Conservation (phyloP, 2,888 invertebrate species). For the Parnassius apollo region DNA sequence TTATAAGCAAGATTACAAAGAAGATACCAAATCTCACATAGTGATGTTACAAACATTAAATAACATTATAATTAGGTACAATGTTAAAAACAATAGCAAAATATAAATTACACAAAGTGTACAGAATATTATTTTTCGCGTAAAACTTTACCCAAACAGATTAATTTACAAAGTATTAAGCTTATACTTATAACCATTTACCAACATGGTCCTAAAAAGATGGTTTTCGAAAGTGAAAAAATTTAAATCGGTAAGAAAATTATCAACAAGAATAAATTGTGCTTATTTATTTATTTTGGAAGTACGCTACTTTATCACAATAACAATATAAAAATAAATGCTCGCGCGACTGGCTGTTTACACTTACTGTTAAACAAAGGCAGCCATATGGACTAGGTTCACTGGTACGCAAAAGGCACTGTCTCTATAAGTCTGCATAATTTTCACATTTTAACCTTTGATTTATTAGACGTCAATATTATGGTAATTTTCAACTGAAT, state of each 20-base stretch:
- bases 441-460: slow-evolving; percentile 8
- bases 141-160: slow-evolving; percentile 5
- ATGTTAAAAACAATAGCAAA: slow-evolving; percentile 24
- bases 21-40: slow-evolving; percentile 57
- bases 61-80: slow-evolving; percentile 6
- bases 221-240: slow-evolving; percentile 1
- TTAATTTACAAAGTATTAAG: slow-evolving; percentile 4
- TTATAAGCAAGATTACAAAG: slow-evolving; percentile 69
- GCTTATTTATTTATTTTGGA: slow-evolving; percentile 32
- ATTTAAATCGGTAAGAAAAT: slow-evolving; percentile 3
- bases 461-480: slow-evolving; percentile 11
- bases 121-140: not conserved
- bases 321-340: slow-evolving; percentile 79
- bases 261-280: slow-evolving; percentile 16
- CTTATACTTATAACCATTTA: too few species aligned
- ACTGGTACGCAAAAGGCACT: slow-evolving; percentile 77
- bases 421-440: slow-evolving; percentile 35
- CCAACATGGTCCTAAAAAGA: slow-evolving; percentile 1
- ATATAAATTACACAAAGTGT: slow-evolving; percentile 13
- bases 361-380: slow-evolving; percentile 33
- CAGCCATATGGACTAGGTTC: slow-evolving; percentile 72
- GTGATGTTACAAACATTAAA: slow-evolving; percentile 15
- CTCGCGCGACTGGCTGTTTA: slow-evolving; percentile 68
- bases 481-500: slow-evolving; percentile 29
- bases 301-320: slow-evolving; percentile 38